phyloP scores from a whole-genome alignment of 2,797 vertebrate genomes.

The Phalanger gymnotis region DNA sequence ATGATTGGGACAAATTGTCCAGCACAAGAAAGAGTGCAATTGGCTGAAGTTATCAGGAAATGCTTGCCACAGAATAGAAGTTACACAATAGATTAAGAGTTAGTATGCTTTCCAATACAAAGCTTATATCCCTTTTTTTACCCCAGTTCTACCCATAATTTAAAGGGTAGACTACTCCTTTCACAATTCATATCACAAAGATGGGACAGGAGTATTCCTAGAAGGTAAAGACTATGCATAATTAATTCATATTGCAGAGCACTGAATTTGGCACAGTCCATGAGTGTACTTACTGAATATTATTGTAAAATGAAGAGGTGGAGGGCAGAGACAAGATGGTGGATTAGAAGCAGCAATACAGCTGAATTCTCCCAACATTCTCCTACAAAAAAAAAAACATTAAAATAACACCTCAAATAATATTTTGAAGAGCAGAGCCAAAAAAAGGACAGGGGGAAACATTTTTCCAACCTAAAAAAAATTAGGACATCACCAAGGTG shows the following conservation, averaged over 20 bases:
- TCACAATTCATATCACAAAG: not conserved
- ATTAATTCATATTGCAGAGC: not conserved
- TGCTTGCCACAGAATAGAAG: not conserved
- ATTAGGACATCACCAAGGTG: no score
- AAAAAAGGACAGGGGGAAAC: not conserved
- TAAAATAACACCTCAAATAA: not conserved
- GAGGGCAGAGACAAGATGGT: conserved; percentile 5
- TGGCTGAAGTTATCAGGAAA: not conserved
- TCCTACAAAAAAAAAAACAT: not conserved
- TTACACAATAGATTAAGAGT: not conserved
- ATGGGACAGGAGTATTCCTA: not conserved
- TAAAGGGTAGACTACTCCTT: not conserved
- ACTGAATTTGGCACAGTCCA: not conserved
- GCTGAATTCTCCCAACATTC: not conserved
- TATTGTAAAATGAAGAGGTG: not conserved
- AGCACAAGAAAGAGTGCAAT: not conserved
- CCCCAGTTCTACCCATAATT: not conserved
- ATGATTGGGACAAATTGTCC: not conserved
- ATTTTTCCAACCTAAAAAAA: not conserved
- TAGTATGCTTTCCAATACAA: not conserved
- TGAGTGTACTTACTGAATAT: not conserved
- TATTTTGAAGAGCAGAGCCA: not conserved
- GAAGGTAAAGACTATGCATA: not conserved
- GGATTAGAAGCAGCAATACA: not conserved
- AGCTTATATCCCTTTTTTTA: not conserved